Percentiles rank a stretch among this genome's conserved stretches.
Conservation (phyloP, 2,113 vertebrate species). For the Scolopax mira region DNA sequence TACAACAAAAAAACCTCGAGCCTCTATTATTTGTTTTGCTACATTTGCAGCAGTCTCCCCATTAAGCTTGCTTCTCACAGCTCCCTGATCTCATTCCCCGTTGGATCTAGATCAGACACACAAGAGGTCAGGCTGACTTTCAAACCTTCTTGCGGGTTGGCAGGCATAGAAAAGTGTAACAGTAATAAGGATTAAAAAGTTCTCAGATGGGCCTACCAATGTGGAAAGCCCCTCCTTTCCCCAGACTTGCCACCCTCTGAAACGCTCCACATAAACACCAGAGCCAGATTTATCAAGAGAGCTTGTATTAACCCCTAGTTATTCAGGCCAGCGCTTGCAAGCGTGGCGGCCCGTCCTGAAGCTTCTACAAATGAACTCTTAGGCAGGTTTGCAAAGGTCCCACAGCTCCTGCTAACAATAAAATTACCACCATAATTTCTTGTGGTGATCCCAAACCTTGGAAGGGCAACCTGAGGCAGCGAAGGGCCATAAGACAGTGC, state of each 20-base stretch:
- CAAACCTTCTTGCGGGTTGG: conserved; percentile 40
- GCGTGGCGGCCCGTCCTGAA: neutral
- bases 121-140: conserved; percentile 68
- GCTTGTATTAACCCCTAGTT: neutral
- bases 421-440: neutral
- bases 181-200: conserved; percentile 48
- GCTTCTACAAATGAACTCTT: neutral
- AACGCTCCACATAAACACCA: neutral
- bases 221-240: neutral
- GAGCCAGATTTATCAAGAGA: neutral
- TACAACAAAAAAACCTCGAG: conserved; percentile 43
- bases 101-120: conserved; percentile 63
- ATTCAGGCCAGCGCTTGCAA: neutral
- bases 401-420: neutral
- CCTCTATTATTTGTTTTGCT: conserved; percentile 64
- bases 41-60: conserved; percentile 46
- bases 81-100: conserved; percentile 59
- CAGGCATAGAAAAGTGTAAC: conserved; percentile 35
- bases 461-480: neutral
- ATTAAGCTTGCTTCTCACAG: conserved; percentile 63
- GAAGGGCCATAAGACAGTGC: neutral
- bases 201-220: conserved; percentile 21
- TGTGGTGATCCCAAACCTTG: neutral
- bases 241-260: neutral
- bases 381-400: neutral